Evolutionary conservation across 2,797 vertebrate genomes (phyloP).

Genomic region (Schizothorax lantsangensis): DNA sequence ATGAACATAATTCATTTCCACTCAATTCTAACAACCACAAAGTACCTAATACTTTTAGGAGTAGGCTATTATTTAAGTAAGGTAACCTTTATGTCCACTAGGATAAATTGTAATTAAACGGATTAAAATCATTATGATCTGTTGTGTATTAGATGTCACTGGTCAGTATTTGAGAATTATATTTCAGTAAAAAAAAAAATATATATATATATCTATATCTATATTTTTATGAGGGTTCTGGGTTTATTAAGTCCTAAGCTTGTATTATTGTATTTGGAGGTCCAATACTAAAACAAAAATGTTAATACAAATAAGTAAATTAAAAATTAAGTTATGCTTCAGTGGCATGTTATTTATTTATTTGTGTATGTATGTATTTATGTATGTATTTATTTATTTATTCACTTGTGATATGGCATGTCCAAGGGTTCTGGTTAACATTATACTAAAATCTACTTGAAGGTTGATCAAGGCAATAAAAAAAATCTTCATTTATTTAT

Average conservation of each 20-base stretch:
- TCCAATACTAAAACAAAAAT: not conserved
- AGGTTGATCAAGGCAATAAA: not conserved
- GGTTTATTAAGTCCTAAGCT: not conserved
- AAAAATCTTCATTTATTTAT: not conserved
- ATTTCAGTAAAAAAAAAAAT: not conserved
- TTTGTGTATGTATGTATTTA: too few species aligned
- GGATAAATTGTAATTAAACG: not conserved
- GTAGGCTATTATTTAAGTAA: too few species aligned
- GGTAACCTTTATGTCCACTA: too few species aligned
- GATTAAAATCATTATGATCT: not conserved
- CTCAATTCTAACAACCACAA: not conserved
- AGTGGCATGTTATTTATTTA: not conserved
- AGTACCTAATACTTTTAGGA: not conserved
- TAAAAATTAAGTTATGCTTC: too few species aligned
- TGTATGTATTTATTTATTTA: not conserved
- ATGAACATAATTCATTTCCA: not conserved
- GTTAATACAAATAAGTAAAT: too few species aligned
- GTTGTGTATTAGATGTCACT: not conserved
- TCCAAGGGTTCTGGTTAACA: not conserved
- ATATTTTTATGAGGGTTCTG: not conserved
- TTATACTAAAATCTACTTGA: not conserved
- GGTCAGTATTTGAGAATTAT: not conserved
- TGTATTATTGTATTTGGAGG: not conserved
- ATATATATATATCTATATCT: too few species aligned
- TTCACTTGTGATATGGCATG: not conserved